Conservation (phyloP, 2,797 vertebrate species). For the Lagorchestes hirsutus region DNA sequence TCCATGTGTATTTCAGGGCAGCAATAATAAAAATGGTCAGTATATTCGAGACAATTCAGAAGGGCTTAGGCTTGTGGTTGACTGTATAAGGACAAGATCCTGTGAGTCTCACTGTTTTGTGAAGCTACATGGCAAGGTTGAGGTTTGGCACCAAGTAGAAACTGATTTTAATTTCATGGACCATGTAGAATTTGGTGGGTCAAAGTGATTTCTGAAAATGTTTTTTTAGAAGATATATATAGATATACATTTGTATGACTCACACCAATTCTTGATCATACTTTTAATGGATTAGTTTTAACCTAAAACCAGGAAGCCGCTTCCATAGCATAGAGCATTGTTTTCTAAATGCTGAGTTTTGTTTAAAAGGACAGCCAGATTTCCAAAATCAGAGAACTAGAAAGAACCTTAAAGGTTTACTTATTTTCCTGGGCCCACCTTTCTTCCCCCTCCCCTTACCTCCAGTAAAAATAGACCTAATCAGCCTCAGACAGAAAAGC, state of each 20-base stretch:
- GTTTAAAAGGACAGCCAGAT: background rate
- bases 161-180: background rate
- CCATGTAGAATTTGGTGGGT: background rate
- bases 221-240: background rate
- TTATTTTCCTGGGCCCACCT: background rate
- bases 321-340: background rate
- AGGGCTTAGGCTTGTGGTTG: background rate
- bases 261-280: background rate
- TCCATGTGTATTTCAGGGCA: background rate
- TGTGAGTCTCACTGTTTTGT: background rate
- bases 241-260: background rate
- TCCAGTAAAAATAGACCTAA: background rate
- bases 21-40: background rate
- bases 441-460: accelerated
- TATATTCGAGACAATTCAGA: background rate
- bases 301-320: background rate
- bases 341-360: constrained; percentile 18
- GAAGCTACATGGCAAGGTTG: background rate
- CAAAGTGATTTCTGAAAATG: constrained; percentile 10
- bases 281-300: background rate
- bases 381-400: background rate
- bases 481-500: background rate
- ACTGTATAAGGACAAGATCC: background rate
- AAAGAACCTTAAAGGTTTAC: constrained; percentile 16
- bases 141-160: background rate